These are phyloP conservation scores for Catostomus latipinnis DNA, from an alignment of 2,797 vertebrate species.

Conservation along the genomic window DNA sequence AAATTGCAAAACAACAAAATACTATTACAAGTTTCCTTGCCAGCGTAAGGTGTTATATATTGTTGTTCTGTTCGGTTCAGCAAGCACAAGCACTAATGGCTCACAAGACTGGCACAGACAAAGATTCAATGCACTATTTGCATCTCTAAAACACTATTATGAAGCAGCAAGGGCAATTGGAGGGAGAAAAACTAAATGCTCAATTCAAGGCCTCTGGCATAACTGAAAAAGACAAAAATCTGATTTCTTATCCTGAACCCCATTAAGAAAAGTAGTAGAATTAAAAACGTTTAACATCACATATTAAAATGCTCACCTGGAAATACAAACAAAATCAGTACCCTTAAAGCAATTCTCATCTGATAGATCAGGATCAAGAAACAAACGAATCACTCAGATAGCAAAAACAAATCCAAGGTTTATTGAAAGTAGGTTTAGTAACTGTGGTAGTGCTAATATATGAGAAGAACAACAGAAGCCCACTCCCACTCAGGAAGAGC, in stretches of 20 bases:
- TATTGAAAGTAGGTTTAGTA: constrained; percentile 68
- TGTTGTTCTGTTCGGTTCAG: constrained; percentile 68
- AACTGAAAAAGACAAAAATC: constrained; percentile 15
- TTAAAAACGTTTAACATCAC: not conserved
- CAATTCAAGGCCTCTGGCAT: constrained; percentile 20
- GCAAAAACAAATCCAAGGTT: constrained; percentile 63
- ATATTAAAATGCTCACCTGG: too few species aligned
- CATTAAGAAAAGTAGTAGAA: not conserved
- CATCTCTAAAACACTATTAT: constrained; percentile 31
- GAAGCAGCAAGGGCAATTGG: constrained; percentile 15
- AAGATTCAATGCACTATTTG: constrained; percentile 36
- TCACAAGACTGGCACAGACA: constrained; percentile 57
- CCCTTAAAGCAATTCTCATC: constrained; percentile 14
- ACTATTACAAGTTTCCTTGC: constrained; percentile 15
- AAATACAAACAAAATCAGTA: not conserved
- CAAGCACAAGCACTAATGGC: constrained; percentile 72
- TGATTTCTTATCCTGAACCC: constrained; percentile 15
- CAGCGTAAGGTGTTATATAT: constrained; percentile 31
- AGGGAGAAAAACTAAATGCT: constrained; percentile 16
- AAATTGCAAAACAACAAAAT: constrained; percentile 12
- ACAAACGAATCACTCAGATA: constrained; percentile 43
- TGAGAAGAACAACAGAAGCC: constrained; percentile 64
- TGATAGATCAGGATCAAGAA: constrained; percentile 21
- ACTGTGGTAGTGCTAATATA: constrained; percentile 62
- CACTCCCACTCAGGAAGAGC: constrained; percentile 60